Conservation (phyloP, 1,140 invertebrate genomes). For the Hycleus phaleratus region DNA sequence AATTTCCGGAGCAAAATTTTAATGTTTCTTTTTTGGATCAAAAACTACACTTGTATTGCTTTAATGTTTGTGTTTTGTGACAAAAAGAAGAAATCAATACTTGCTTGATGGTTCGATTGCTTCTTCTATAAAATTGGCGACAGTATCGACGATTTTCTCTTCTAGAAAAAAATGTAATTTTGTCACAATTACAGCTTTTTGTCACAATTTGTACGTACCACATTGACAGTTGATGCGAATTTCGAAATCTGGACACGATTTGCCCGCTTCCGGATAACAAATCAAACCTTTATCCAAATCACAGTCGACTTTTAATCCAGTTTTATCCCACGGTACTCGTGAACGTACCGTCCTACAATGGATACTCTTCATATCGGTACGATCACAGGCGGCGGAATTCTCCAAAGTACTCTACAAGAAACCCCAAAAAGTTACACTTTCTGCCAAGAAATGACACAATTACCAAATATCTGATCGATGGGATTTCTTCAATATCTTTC, state of each 20-base stretch:
- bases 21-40: too few relatives aligned
- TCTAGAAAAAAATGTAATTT: too few relatives aligned
- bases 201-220: constrained; percentile 24
- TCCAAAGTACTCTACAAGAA: constrained; percentile 35
- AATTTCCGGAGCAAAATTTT: too few relatives aligned
- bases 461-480: constrained; percentile 24
- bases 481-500: constrained; percentile 56
- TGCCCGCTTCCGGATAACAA: constrained; percentile 46
- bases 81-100: too few relatives aligned
- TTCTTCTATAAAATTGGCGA: too few relatives aligned
- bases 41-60: too few relatives aligned
- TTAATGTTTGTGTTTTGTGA: too few relatives aligned
- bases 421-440: neutral
- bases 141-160: too few relatives aligned
- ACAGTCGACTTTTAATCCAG: constrained; percentile 66
- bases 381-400: constrained; percentile 46
- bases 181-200: too few relatives aligned
- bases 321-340: constrained; percentile 55
- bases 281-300: constrained; percentile 61
- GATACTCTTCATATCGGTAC: constrained; percentile 59
- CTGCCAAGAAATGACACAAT: too few relatives aligned
- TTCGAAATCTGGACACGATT: constrained; percentile 61
- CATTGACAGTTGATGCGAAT: constrained; percentile 63
- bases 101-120: too few relatives aligned
- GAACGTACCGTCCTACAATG: constrained; percentile 60